These are phyloP conservation scores for Amphimedon queenslandica DNA, from an alignment of 37 sponge, comb jelly and placozoan species.

Conservation along the genomic window DNA sequence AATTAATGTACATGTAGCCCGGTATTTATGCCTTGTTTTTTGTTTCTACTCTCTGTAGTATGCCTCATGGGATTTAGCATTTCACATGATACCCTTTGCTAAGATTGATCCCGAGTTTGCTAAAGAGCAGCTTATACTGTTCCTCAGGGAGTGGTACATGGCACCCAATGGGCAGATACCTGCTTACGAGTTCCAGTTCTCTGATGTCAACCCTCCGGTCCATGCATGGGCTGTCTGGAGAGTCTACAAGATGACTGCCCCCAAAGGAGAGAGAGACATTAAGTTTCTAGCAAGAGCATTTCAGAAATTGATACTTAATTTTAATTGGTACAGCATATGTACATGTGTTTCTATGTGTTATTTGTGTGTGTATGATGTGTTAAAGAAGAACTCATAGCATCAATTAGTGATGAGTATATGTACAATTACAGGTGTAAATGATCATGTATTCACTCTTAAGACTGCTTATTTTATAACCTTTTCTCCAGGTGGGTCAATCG, in stretches of 20 bases:
- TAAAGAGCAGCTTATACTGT: conserved; percentile 87
- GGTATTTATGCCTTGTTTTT: neutral
- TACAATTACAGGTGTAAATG: conserved; percentile 1
- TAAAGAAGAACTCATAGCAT: neutral
- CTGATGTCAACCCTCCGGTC: conserved; percentile 95
- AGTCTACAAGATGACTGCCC: conserved; percentile 91
- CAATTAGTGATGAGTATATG: neutral
- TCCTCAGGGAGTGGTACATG: conserved; percentile 98
- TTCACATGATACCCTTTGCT: conserved; percentile 97
- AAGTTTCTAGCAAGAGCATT: conserved; percentile 79
- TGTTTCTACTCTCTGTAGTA: conserved; percentile 50
- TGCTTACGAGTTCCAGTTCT: conserved; percentile 93
- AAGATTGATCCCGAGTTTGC: conserved; percentile 92
- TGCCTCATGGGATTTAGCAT: conserved; percentile 96
- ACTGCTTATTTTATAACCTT: neutral
- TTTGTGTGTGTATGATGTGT: neutral
- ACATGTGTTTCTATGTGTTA: neutral
- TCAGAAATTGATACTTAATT: conserved; percentile 94
- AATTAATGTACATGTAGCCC: too few species aligned
- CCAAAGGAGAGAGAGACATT: conserved; percentile 70
- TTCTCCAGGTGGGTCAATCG: conserved; percentile 93
- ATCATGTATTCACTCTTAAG: too few species aligned
- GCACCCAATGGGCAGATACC: conserved; percentile 97
- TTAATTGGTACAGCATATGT: conserved; percentile 73
- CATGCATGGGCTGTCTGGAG: conserved; percentile 95